Evolutionary conservation across 2,888 invertebrate genomes (phyloP).

Genomic region (Platycnemis pennipes): DNA sequence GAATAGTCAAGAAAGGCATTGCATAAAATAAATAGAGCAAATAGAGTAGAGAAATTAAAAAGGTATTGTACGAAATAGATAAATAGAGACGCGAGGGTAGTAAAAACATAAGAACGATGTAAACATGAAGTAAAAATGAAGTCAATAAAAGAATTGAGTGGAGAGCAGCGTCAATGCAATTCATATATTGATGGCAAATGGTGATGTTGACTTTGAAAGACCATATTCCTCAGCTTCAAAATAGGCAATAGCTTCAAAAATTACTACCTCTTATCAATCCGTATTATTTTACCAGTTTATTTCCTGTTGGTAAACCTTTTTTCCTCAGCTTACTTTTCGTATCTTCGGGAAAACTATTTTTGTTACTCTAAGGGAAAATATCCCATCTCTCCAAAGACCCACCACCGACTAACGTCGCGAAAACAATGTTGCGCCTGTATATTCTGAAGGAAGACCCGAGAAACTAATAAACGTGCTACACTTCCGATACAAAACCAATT

Average conservation of each 20-base stretch:
- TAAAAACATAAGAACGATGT: too few relatives aligned
- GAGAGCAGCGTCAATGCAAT: too few relatives aligned
- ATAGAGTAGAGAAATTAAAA: too few relatives aligned
- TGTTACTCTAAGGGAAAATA: background rate
- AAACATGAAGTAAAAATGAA: too few relatives aligned
- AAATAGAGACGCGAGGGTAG: too few relatives aligned
- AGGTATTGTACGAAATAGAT: too few relatives aligned
- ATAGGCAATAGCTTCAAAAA: background rate
- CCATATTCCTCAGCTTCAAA: background rate
- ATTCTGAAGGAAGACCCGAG: background rate
- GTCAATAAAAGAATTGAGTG: too few relatives aligned
- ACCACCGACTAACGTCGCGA: background rate
- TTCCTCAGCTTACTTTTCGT: background rate
- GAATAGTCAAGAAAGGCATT: too few relatives aligned
- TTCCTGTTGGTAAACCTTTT: background rate
- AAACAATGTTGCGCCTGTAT: background rate
- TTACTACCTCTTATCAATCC: background rate
- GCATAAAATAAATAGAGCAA: too few relatives aligned
- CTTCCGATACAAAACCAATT: conserved; percentile 13
- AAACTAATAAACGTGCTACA: background rate
- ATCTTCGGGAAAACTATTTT: background rate
- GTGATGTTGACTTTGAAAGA: too few relatives aligned
- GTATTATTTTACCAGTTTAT: background rate
- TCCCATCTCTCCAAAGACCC: background rate
- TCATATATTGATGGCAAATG: too few relatives aligned